Evolutionary conservation across 2,113 vertebrate genomes (phyloP).

Genomic region (Barnardius zonarius): DNA sequence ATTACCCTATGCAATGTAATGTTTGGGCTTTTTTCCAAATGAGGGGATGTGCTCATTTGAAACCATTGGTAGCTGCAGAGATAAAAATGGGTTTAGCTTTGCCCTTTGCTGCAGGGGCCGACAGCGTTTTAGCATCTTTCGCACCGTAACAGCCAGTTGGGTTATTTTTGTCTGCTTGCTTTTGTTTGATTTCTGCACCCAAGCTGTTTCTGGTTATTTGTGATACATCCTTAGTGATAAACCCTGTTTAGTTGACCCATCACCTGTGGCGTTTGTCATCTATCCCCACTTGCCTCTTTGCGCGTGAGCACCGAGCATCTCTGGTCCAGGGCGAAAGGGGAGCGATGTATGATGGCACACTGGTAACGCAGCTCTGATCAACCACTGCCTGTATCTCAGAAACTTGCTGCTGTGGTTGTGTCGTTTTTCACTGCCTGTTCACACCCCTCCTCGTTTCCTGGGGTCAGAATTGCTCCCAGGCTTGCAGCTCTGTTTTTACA

Average conservation of each 20-base stretch:
- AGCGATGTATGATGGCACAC: not conserved
- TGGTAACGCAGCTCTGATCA: not conserved
- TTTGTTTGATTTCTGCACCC: not conserved
- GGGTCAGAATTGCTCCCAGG: not conserved
- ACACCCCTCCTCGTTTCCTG: not conserved
- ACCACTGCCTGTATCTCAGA: not conserved
- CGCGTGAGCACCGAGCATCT: not conserved
- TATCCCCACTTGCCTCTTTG: not conserved
- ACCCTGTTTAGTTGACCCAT: not conserved
- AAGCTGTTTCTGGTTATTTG: not conserved
- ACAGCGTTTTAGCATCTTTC: not conserved
- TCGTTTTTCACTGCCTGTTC: not conserved
- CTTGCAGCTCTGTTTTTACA: not conserved
- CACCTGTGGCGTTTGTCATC: fast-evolving
- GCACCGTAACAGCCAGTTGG: not conserved
- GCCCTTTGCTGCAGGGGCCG: not conserved
- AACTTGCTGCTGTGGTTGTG: not conserved
- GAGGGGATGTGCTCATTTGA: not conserved
- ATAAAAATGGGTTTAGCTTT: not conserved
- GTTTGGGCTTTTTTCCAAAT: not conserved
- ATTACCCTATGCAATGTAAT: not conserved
- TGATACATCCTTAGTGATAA: not conserved
- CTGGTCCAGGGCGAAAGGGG: not conserved
- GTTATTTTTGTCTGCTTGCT: not conserved
- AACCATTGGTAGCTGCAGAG: not conserved